Evolutionary conservation across 2,113 vertebrate genomes (phyloP).

Genomic region (Baryphthengus martii): DNA sequence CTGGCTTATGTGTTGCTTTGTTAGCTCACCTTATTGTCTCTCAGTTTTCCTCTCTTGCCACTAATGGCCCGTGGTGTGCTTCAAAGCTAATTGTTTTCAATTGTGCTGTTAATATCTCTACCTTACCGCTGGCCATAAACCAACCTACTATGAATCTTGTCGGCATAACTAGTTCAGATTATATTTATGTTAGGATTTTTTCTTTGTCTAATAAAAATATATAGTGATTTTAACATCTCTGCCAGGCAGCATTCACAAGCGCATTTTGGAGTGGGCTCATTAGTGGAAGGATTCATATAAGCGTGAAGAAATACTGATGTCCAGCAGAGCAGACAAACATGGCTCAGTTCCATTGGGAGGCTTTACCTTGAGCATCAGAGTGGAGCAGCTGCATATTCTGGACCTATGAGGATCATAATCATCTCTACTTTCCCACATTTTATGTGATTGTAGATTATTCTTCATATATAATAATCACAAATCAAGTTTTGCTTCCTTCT

Average conservation of each 20-base stretch:
- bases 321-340: not conserved
- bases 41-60: not conserved
- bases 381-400: not conserved
- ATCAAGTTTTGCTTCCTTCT: not conserved
- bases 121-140: not conserved
- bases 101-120: not conserved
- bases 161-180: not conserved
- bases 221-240: not conserved
- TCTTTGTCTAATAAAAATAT: not conserved
- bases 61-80: not conserved
- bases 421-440: not conserved
- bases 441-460: not conserved
- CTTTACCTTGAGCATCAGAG: not conserved
- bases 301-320: not conserved
- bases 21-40: not conserved
- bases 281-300: not conserved
- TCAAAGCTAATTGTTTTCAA: not conserved
- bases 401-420: accelerated
- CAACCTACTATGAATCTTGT: not conserved
- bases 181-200: not conserved
- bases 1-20: not conserved
- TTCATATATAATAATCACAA: not conserved
- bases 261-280: not conserved
- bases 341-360: not conserved
- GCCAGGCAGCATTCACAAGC: not conserved